Evolutionary conservation across 2,888 invertebrate genomes (phyloP).

Genomic region (Chrysomela aeneicollis): DNA sequence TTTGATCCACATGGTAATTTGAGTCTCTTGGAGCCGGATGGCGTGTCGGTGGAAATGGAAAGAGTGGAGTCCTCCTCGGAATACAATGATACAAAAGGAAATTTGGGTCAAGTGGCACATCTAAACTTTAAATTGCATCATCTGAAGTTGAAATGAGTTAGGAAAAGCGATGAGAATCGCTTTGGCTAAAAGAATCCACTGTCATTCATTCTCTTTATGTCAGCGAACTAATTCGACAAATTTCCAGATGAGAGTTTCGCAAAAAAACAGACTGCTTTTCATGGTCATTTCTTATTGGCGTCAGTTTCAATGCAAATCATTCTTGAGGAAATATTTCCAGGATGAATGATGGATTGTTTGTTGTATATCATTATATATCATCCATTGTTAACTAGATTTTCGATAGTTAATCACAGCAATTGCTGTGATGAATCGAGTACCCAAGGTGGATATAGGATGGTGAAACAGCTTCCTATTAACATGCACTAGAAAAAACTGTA

Average conservation of each 20-base stretch:
- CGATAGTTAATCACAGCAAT: no score
- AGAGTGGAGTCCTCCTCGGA: slow-evolving; percentile 44
- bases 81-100: slow-evolving; percentile 48
- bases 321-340: no score
- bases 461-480: no score
- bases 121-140: slow-evolving; percentile 54
- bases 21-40: slow-evolving; percentile 30
- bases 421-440: no score
- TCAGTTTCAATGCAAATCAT: no score
- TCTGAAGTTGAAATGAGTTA: slow-evolving; percentile 52
- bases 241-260: slow-evolving; percentile 48
- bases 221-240: slow-evolving; percentile 51
- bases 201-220: slow-evolving; percentile 49
- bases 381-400: no score
- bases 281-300: no score
- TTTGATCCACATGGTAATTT: slow-evolving; percentile 32
- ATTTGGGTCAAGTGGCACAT: slow-evolving; percentile 52
- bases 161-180: slow-evolving; percentile 48
- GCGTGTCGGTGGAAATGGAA: slow-evolving; percentile 39
- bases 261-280: no score
- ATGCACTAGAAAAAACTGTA: no score
- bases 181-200: slow-evolving; percentile 48
- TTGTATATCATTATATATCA: no score
- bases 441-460: no score
- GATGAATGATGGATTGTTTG: no score